Evolutionary conservation across 2,888 invertebrate genomes (phyloP), one percentile per base, ranked within the genome.

Genomic region (Sinhomidia bicolor): DNA sequence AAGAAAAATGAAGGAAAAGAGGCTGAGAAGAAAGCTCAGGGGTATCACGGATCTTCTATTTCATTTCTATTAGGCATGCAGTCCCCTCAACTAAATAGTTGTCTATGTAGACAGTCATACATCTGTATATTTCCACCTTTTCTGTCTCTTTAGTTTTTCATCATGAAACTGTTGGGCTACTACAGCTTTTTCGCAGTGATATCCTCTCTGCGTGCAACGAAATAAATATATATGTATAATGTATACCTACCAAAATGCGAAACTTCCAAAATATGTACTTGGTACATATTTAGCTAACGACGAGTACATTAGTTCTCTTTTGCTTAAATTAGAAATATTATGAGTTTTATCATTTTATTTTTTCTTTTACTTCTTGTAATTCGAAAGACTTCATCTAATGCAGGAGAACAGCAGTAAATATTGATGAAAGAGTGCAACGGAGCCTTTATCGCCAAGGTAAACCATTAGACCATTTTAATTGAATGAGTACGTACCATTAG

Each of bases 31-130:
- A n/a, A n/a, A 74, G 84, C 84, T 74, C 84, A 57, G 71, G 84
- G 84, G 84, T 60, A 82, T 82, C 71, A 36, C 57, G 51, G 29
- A 82, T 82, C 82, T 60, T 44, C 74, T 76, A 76, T 74, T 84
- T 84, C 74, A 84, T 74, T 84, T 76, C 41, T 41, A 57, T 44
- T n/a, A n/a, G n/a, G n/a, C n/a, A n/a, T n/a, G n/a, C n/a, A 51
- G 51, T 57, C 57, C 14, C 41, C 74, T 54, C 20, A 36, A 20
- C 29, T 81, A 82, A 82, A 82, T 82, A 82, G 82, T 84, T 84
- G 84, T 60, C 41, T 76, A 44, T 44, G 44, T 44, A n/a, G 74
- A 60, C 71, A 60, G 74, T 60, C 84, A 74, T 84, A 44, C 83
- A 83, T 84, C 65, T 74, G 74, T 76, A 74, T 57, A 74, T 74